phyloP scores from a whole-genome alignment of 2,113 vertebrate species.

The Noturus placidus region DNA sequence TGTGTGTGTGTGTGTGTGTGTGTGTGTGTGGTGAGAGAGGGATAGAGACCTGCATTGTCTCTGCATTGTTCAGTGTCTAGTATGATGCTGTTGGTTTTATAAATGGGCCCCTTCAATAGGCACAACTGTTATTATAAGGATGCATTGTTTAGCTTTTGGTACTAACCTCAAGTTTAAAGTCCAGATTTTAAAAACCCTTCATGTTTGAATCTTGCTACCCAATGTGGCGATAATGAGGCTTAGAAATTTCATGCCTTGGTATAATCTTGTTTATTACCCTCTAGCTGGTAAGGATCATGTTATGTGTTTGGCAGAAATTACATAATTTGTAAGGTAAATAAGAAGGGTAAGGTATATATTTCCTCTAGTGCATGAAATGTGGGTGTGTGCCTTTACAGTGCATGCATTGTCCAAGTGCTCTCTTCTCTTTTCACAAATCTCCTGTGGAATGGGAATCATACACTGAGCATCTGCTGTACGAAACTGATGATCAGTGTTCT shows the following conservation, averaged over 20 bases:
- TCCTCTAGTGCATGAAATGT: not conserved
- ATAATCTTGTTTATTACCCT: not conserved
- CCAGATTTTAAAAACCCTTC: not conserved
- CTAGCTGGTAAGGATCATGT: not conserved
- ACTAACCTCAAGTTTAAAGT: not conserved
- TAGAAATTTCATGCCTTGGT: not conserved
- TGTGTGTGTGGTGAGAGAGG: slow-evolving; percentile 34
- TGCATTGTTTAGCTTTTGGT: slow-evolving; percentile 5
- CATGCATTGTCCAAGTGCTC: not conserved
- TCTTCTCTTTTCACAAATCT: not conserved
- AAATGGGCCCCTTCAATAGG: slow-evolving; percentile 60
- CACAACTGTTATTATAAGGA: slow-evolving; percentile 50
- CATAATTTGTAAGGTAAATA: not conserved
- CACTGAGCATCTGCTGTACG: not conserved
- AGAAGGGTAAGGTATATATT: not conserved
- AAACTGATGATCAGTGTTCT: not conserved
- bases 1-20: slow-evolving; percentile 29
- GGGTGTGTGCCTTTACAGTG: not conserved
- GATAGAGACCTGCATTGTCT: slow-evolving; percentile 56
- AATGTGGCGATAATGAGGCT: not conserved
- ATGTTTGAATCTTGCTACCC: not conserved
- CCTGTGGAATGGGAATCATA: not conserved
- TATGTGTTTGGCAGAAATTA: not conserved
- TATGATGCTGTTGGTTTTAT: slow-evolving; percentile 44
- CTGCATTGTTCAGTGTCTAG: slow-evolving; percentile 61